Percentiles rank a stretch among this genome's conserved stretches.
phyloP scores from a whole-genome alignment of 1,140 invertebrate genomes.

The Drosophila kurseongensis region DNA sequence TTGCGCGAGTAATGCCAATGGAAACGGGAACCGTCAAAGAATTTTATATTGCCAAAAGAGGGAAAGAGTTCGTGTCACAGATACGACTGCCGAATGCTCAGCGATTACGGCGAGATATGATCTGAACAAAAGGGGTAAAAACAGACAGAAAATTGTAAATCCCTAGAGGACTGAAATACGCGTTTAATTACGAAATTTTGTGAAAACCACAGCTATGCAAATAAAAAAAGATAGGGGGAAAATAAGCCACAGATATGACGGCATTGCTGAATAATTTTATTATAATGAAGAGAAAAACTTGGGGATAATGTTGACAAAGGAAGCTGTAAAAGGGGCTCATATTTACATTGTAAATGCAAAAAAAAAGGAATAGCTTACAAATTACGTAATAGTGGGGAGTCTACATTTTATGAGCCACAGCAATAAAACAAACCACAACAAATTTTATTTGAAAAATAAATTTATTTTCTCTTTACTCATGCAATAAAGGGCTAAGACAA shows the following conservation, averaged over 20 bases:
- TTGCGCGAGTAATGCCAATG: constrained; percentile 78
- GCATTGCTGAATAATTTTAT: neutral
- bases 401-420: too few relatives aligned
- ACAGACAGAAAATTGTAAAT: constrained; percentile 1
- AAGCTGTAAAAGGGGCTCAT: too few relatives aligned
- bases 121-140: constrained; percentile 4
- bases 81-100: constrained; percentile 10
- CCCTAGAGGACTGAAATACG: neutral
- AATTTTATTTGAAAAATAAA: too few relatives aligned
- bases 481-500: too few relatives aligned
- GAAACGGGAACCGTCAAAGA: constrained; percentile 60
- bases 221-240: neutral
- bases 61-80: constrained; percentile 21
- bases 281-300: neutral
- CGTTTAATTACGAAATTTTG: constrained; percentile 31
- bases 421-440: too few relatives aligned
- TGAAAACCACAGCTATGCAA: neutral
- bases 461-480: too few relatives aligned
- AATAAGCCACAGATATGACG: neutral
- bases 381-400: too few relatives aligned
- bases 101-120: constrained; percentile 4
- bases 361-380: too few relatives aligned
- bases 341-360: too few relatives aligned
- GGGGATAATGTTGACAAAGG: neutral
- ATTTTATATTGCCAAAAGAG: constrained; percentile 59